Base-by-base conservation (phyloP, 2,888 invertebrate species). In the Exocentrus adspersus region DNA sequence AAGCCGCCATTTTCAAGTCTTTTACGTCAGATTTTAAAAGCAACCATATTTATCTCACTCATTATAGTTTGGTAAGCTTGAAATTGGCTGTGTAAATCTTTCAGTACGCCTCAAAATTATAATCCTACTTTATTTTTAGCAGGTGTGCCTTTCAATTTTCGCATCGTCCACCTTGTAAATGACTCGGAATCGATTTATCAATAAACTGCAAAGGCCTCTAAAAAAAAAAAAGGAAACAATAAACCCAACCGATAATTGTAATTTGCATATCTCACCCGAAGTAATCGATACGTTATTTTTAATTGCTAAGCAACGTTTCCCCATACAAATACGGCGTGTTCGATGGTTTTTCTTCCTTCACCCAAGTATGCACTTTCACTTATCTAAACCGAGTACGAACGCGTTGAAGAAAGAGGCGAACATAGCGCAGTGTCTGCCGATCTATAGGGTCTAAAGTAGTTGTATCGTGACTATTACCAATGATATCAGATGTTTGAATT, bases 401-500 rank as follows among this genome's bases (percentile, higher is more conserved):
- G n/a, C 54, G 10, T 14, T 51, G 32, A 52, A 60, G 45, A 48
- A 57, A 52, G 60, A 64, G 14, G 54, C 7, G 24, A 57, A n/a
- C n/a, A 50, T 42, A 59, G n/a, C 12, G 17, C 28, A 28, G 57
- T 37, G 56, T 50, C 37, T 42, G 50, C 46, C 53, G 65, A 63
- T 42, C 48, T 45, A 16, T 64, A 30, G 42, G 12, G 30, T 24
- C 7, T 3, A 24, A 59, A 68, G 57, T 45, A 57, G 37, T 37
- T 41, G 57, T 75, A 71, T 73, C 81, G 81, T 81, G 81, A 80
- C 80, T 78, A 76, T 77, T 77, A 69, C 78, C 80, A 79, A 79
- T 80, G 79, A 79, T 79, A 79, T 80, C 79, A 77, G 78, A 78
- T 80, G 80, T 80, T 79, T 79, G 79, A 78, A 80, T 81, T 80